These are phyloP conservation scores for Ctenochaetus hawaiiensis DNA, from an alignment of 2,797 vertebrate genomes.

Conservation along the genomic window DNA sequence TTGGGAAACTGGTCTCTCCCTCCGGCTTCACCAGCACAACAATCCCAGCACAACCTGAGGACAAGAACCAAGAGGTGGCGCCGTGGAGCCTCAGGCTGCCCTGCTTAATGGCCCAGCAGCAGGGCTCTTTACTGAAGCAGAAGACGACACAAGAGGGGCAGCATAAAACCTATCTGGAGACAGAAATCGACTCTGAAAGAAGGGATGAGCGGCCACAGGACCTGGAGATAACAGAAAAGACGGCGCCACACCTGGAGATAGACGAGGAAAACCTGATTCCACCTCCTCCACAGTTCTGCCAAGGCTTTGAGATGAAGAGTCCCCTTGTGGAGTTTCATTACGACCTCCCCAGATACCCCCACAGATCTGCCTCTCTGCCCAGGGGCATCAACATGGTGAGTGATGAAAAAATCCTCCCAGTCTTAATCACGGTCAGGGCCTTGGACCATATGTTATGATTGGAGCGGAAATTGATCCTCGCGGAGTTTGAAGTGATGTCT, in stretches of 20 bases:
- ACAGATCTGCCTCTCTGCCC: conserved; percentile 86
- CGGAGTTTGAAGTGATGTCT: conserved; percentile 45
- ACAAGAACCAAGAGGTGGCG: conserved; percentile 27
- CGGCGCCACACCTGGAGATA: conserved; percentile 9
- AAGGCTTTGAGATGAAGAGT: conserved; percentile 60
- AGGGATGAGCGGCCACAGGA: conserved; percentile 58
- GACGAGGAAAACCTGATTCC: conserved; percentile 57
- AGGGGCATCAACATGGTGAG: conserved; percentile 89
- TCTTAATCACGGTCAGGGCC: conserved; percentile 60
- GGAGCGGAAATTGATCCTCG: conserved; percentile 53
- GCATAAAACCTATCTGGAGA: conserved; percentile 74
- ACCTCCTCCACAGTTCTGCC: conserved; percentile 73
- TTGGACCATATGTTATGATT: conserved; percentile 65
- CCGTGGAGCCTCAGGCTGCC: conserved; percentile 35
- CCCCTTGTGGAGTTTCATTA: conserved; percentile 45
- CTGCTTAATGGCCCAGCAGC: conserved; percentile 62
- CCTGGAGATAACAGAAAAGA: conserved; percentile 46
- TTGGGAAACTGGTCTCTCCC: conserved; percentile 62
- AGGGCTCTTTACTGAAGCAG: conserved; percentile 18
- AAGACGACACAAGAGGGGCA: conserved; percentile 68
- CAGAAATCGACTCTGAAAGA: conserved; percentile 76
- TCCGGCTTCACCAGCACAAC: conserved; percentile 31
- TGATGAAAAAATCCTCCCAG: conserved; percentile 59
- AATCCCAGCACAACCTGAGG: conserved; percentile 34
- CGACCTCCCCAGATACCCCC: conserved; percentile 65